phyloP scores from a whole-genome alignment of 2,888 invertebrate genomes.

The Oconnorella tubifera region DNA sequence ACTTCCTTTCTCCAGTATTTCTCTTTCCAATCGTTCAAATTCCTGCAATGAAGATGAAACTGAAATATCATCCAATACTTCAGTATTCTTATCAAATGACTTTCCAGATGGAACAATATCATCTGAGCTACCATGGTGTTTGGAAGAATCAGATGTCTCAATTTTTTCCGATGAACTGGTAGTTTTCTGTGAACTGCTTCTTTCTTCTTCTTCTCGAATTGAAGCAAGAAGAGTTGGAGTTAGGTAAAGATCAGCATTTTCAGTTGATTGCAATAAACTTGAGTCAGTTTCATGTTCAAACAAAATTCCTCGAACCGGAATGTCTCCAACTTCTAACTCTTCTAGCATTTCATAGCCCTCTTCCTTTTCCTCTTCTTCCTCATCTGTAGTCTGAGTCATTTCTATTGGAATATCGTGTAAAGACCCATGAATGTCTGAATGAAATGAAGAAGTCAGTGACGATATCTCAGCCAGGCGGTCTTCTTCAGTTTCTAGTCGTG shows the following conservation, averaged over 20 bases:
- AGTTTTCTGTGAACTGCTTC: slow-evolving; percentile 20
- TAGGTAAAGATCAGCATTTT: slow-evolving; percentile 67
- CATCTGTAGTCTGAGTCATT: slow-evolving; percentile 31
- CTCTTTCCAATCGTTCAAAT: slow-evolving; percentile 35
- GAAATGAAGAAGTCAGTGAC: slow-evolving; percentile 57
- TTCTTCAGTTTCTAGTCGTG: slow-evolving; percentile 45
- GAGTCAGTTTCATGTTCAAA: slow-evolving; percentile 6
- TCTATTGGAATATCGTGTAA: slow-evolving; percentile 73
- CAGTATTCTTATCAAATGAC: slow-evolving; percentile 68
- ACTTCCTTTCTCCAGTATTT: slow-evolving; percentile 33
- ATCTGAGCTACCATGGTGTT: slow-evolving; percentile 68
- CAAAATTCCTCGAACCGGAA: not conserved
- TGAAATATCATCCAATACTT: slow-evolving; percentile 81
- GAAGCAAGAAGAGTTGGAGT: slow-evolving; percentile 15
- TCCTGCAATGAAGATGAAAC: slow-evolving; percentile 53
- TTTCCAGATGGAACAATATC: slow-evolving; percentile 59
- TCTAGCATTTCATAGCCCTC: slow-evolving; percentile 39
- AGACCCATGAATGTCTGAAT: slow-evolving; percentile 60
- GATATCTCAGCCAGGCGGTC: slow-evolving; percentile 61
- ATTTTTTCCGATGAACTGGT: slow-evolving; percentile 28
- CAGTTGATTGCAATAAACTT: not conserved
- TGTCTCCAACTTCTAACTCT: slow-evolving; percentile 15
- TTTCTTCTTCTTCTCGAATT: slow-evolving; percentile 30
- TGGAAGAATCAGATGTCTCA: slow-evolving; percentile 30
- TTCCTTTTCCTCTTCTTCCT: slow-evolving; percentile 14